Base-by-base conservation (phyloP, 2,888 invertebrate species). In the Temnothorax unifasciatus region DNA sequence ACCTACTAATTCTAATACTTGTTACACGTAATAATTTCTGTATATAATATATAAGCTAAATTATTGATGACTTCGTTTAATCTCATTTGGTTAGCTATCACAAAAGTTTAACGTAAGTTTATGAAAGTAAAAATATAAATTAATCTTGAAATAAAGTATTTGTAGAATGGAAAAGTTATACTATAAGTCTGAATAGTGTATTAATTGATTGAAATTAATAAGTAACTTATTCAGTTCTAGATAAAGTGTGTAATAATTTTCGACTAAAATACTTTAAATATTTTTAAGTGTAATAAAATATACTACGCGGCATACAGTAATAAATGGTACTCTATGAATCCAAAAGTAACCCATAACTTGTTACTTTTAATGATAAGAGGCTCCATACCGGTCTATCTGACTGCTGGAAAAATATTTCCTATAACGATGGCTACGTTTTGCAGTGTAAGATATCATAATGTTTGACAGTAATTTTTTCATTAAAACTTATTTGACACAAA, bases 351-450 rank as follows among this genome's bases (percentile, higher is more conserved):
- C 2, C 71, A 52, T 47, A 18, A 50, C 2, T 75, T 90, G n/a
- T 74, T 90, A 11, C 25, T 34, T 47, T 76, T 25, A 74, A 71
- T 87, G 73, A 29, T 79, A n/a, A 88, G 76, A 63, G 64, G 63
- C 1, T n/a, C 63, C 21, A 74, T 52, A 34, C 88, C 88, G 3
- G n/a, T 89, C 3, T 68, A 68, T 11, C 50, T 90, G 38, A 90
- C 88, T 1, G 90, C 87, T 6, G 88, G 88, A 47, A 89, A 87
- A 77, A 41, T 88, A 11, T 73, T 86, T 68, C 86, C 88, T n/a
- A 21, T 90, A 21, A 84, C 84, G 5, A 71, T 89, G 74, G 66
- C 50, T 21, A 88, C 84, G 0, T 86, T 89, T 54, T 87, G 84
- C 21, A 76, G 82, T 25, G 88, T 90, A 84, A 87, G 83, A 75